phyloP scores from a whole-genome alignment of 2,113 vertebrate species.

The Herpailurus yagouaroundi region DNA sequence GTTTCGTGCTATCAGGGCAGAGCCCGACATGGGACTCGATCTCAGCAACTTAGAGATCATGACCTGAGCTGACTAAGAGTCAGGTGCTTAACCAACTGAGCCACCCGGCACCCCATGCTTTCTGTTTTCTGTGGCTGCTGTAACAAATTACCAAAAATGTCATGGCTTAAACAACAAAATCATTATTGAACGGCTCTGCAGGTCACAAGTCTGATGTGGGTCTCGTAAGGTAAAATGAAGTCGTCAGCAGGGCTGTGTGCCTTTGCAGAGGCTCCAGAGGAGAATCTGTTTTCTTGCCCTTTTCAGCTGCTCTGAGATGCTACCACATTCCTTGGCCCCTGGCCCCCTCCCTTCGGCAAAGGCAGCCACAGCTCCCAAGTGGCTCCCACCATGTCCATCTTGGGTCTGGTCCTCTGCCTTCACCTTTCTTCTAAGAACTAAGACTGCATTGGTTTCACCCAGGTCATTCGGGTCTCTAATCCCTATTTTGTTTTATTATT shows the following conservation, averaged over 20 bases:
- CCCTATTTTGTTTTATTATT: background rate
- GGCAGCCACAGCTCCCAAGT: background rate
- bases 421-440: background rate
- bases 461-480: background rate
- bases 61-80: no score
- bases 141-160: background rate
- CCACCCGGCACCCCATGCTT: no score
- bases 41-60: no score
- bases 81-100: no score
- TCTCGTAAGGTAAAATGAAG: background rate
- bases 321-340: background rate
- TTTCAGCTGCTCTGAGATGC: background rate
- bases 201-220: background rate
- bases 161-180: background rate
- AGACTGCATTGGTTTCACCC: background rate
- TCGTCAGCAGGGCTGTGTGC: background rate
- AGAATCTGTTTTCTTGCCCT: background rate
- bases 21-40: no score
- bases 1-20: no score
- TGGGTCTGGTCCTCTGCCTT: background rate
- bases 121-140: background rate
- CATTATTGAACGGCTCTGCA: background rate
- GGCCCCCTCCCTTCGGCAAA: background rate
- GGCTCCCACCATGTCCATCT: background rate
- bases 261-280: background rate